Evolutionary conservation across 2,113 vertebrate genomes (phyloP).

Genomic region (Notiomystis cincta): DNA sequence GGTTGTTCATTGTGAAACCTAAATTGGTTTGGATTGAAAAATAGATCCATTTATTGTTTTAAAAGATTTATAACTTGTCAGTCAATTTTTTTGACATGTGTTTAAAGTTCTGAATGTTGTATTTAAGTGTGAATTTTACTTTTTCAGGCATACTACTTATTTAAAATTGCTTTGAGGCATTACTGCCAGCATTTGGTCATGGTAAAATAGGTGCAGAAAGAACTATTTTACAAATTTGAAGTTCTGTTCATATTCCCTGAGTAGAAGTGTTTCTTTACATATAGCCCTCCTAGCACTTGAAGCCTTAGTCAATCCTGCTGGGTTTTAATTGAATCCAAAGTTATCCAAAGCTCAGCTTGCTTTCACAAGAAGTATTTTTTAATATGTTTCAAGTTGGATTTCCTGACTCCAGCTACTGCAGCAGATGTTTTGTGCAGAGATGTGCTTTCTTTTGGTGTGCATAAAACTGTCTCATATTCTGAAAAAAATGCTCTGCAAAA

Average conservation of each 20-base stretch:
- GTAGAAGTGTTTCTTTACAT: neutral
- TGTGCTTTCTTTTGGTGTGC: neutral
- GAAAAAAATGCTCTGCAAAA: neutral
- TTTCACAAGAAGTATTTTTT: neutral
- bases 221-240: neutral
- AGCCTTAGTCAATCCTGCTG: neutral
- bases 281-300: neutral
- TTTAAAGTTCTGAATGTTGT: neutral
- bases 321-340: neutral
- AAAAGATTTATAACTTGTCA: neutral
- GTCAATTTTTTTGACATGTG: neutral
- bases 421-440: neutral
- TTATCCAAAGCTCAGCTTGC: neutral
- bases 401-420: neutral
- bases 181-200: neutral
- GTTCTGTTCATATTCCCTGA: neutral
- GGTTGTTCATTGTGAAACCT: neutral
- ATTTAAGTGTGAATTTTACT: neutral
- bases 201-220: neutral
- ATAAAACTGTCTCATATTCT: neutral
- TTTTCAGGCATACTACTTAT: neutral
- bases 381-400: neutral
- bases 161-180: neutral
- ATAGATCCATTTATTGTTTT: neutral
- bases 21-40: neutral